Evolutionary conservation across 2,113 vertebrate genomes (phyloP).

Genomic region (Rhynchopsitta pachyrhyncha): DNA sequence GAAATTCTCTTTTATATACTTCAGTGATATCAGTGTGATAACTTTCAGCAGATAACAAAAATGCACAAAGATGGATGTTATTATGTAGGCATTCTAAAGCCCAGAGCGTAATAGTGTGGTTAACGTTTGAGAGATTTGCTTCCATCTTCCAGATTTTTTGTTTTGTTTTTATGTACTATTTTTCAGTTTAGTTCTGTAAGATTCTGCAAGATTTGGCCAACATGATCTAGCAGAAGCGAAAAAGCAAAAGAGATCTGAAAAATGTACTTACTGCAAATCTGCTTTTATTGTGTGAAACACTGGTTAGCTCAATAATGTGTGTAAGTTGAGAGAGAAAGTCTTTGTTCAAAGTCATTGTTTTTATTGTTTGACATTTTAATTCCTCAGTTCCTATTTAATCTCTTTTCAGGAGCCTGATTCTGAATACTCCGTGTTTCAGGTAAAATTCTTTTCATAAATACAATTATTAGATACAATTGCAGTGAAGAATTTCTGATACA

Average conservation of each 20-base stretch:
- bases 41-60: neutral
- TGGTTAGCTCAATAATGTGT: neutral
- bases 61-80: neutral
- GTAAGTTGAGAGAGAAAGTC: neutral
- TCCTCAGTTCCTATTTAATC: slow-evolving; percentile 41
- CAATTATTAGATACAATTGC: neutral
- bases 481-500: neutral
- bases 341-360: neutral
- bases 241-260: neutral
- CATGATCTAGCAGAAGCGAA: neutral
- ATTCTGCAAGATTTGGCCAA: neutral
- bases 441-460: slow-evolving; percentile 72
- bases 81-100: neutral
- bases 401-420: slow-evolving; percentile 81
- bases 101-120: neutral
- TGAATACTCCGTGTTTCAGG: slow-evolving; percentile 81
- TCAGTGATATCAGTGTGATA: neutral
- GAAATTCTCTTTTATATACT: neutral
- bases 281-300: neutral
- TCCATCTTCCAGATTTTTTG: neutral
- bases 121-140: neutral
- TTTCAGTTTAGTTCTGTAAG: neutral
- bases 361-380: neutral
- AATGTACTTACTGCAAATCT: neutral
- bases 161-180: neutral